These are phyloP conservation scores for Rana temporaria DNA, from an alignment of 2,113 vertebrate genomes.

Conservation along the genomic window DNA sequence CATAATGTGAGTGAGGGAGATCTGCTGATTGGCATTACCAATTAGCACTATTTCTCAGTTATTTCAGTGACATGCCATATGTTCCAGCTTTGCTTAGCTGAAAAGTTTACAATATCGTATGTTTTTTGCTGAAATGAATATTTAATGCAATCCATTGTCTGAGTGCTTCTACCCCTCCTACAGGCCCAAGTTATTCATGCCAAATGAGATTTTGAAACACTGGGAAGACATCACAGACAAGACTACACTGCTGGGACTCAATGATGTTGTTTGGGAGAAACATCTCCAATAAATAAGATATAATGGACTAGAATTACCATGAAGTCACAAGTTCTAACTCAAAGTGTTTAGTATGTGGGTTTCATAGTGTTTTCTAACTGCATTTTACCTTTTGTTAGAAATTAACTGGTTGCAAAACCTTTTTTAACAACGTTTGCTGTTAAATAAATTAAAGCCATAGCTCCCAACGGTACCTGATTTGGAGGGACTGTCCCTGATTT, in stretches of 20 bases:
- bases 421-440: too few relatives aligned
- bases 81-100: constrained; percentile 6
- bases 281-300: not conserved
- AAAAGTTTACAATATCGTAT: not conserved
- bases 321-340: constrained; percentile 13
- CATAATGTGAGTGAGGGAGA: not conserved
- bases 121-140: not conserved
- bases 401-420: too few relatives aligned
- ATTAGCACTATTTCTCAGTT: not conserved
- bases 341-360: constrained; percentile 5
- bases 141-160: constrained; percentile 10
- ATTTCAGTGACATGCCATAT: not conserved
- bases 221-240: not conserved
- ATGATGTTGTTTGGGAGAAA: constrained; percentile 22
- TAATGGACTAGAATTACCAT: not conserved
- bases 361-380: not conserved
- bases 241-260: not conserved
- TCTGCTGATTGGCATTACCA: not conserved
- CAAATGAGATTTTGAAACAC: constrained; percentile 10
- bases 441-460: too few relatives aligned
- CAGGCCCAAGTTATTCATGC: not conserved
- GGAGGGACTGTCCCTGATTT: too few relatives aligned
- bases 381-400: too few relatives aligned
- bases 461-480: too few relatives aligned
- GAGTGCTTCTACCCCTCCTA: not conserved